Evolutionary conservation across 1,140 invertebrate genomes (phyloP).

Genomic region (Proctacanthus coquilletti): DNA sequence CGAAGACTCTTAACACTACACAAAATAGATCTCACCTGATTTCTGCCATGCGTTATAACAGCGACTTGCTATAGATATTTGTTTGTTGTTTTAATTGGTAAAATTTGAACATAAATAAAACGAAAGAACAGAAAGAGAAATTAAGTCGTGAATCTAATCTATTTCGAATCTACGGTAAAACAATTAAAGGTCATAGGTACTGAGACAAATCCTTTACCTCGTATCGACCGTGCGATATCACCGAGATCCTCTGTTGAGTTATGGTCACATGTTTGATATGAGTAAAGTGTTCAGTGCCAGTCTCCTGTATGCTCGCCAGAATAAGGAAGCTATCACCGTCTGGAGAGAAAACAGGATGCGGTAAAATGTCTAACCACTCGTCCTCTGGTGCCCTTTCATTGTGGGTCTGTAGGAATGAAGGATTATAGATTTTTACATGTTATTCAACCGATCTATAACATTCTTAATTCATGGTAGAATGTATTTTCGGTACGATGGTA

Average conservation of each 20-base stretch:
- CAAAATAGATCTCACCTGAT: slow-evolving; percentile 6
- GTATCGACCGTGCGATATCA: slow-evolving; percentile 72
- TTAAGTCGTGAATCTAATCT: too few species aligned
- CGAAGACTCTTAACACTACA: too few species aligned
- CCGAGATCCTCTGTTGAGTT: slow-evolving; percentile 64
- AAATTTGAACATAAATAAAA: not conserved
- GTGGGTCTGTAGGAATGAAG: too few species aligned
- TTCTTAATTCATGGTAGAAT: too few species aligned
- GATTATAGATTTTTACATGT: too few species aligned
- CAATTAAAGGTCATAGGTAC: not conserved
- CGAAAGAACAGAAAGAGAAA: not conserved
- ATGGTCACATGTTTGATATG: slow-evolving; percentile 79
- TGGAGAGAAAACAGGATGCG: slow-evolving; percentile 65
- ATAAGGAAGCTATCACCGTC: slow-evolving; percentile 73
- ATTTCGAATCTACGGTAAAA: too few species aligned
- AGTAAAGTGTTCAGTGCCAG: slow-evolving; percentile 62
- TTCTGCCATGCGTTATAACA: slow-evolving; percentile 7
- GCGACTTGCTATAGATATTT: slow-evolving; percentile 8
- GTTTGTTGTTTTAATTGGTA: too few species aligned
- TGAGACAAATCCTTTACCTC: slow-evolving; percentile 52
- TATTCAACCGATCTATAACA: too few species aligned
- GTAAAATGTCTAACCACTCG: slow-evolving; percentile 71
- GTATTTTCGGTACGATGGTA: too few species aligned
- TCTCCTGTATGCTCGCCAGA: slow-evolving; percentile 66
- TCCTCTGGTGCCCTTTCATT: slow-evolving; percentile 62